Conservation (phyloP, 2,113 vertebrate species). For the Mormoops blainvillei region DNA sequence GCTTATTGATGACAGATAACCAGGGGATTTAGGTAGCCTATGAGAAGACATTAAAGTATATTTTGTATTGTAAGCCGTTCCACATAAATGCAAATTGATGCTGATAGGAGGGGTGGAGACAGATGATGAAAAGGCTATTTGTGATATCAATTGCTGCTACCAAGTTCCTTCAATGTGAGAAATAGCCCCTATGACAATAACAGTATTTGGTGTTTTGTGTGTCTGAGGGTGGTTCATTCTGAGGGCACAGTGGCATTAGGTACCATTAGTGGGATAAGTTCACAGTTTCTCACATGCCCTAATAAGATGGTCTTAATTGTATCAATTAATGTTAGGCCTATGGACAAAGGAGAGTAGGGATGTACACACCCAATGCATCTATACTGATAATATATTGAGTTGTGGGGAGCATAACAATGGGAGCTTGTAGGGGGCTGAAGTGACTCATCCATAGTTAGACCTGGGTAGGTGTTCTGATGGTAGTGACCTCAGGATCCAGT, state of each 20-base stretch:
- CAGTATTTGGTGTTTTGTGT: not conserved
- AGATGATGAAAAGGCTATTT: not conserved
- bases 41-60: not conserved
- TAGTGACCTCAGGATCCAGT: not conserved
- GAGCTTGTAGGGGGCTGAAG: not conserved
- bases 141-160: not conserved
- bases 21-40: not conserved
- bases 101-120: not conserved
- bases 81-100: not conserved
- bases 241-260: accelerated
- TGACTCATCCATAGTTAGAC: not conserved
- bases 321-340: not conserved
- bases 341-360: not conserved
- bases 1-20: not conserved
- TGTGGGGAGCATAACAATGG: not conserved
- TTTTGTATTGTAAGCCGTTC: not conserved
- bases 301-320: not conserved
- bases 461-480: not conserved
- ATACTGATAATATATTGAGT: not conserved
- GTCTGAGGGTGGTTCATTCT: not conserved
- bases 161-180: not conserved
- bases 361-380: not conserved
- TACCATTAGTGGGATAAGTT: not conserved
- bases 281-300: not conserved
- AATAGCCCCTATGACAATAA: not conserved